Conservation (phyloP, 2,113 vertebrate genomes). For the Malurus alboscapulatus region DNA sequence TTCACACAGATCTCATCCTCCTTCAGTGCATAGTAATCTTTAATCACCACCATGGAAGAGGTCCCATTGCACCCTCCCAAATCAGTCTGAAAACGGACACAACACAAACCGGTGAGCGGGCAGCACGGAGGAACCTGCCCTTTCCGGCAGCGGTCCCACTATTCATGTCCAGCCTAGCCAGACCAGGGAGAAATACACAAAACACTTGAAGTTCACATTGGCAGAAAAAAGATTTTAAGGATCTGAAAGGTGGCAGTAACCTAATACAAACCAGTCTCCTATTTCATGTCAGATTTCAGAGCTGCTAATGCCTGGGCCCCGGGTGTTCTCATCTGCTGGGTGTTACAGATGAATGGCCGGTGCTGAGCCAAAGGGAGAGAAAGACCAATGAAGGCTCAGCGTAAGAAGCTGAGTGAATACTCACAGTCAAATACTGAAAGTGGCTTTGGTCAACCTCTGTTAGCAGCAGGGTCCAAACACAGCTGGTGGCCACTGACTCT, state of each 20-base stretch:
- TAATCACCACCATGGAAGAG: conserved; percentile 90
- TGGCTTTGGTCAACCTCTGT: not conserved
- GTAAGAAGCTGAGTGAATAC: not conserved
- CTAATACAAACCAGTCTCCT: not conserved
- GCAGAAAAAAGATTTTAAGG: not conserved
- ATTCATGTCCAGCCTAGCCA: not conserved
- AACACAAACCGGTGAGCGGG: conserved; percentile 28
- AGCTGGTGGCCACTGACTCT: not conserved
- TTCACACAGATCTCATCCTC: conserved; percentile 96
- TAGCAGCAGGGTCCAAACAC: not conserved
- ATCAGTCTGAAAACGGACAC: conserved; percentile 74
- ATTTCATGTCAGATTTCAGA: not conserved
- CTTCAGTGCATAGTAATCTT: conserved; percentile 97
- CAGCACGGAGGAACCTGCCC: not conserved
- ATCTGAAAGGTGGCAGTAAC: not conserved
- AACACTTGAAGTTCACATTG: not conserved
- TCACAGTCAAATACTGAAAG: not conserved
- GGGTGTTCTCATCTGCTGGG: not conserved
- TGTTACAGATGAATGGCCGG: not conserved
- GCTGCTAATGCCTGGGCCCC: rapidly evolving
- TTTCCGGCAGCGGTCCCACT: not conserved
- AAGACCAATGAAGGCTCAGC: not conserved
- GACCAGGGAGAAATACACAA: not conserved
- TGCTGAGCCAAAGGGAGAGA: not conserved
- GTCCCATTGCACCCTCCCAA: conserved; percentile 87